Base-by-base conservation (phyloP, 2,888 invertebrate genomes). In the Agrochola lota region DNA sequence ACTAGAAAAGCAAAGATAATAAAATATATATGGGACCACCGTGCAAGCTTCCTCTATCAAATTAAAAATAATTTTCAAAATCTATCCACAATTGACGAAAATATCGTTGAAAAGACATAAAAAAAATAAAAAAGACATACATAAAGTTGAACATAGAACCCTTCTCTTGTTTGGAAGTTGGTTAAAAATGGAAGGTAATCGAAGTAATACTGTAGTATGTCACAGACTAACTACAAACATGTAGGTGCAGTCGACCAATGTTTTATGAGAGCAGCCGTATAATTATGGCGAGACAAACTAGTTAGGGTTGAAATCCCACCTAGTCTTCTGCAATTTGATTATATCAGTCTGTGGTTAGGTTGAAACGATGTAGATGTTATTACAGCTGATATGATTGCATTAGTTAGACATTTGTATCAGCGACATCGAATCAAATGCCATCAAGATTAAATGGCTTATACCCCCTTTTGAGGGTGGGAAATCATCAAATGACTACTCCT, bases 381-480 rank as follows among this genome's bases (percentile, higher is more conserved):
- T 15, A 35, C 49, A 75, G 40, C 20, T n/a, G 30, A n/a, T 23
- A 52, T 4, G n/a, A 68, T 59, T 71, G 57, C 12, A 66, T 59
- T 43, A 26, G 23, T 55, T 11, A 59, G 9, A 71, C 26, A 20
- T 26, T 64, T 66, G 15, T 55, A 71, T 59, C 40, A 59, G 20
- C 1, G 15, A 30, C 3, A 64, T 71, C 1, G 11, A 59, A 63
- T 35, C 35, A 79, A 78, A 66, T 43, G 23, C 35, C 12, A 64
- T 43, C 49, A 59, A 66, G 26, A 71, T 35, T 43, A 20, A 63
- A 71, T 64, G 17, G 30, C 0, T 57, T 66, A 66, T 59, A 66
- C 49, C 57, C 46, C 26, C n/a, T n/a, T n/a, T n/a, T n/a, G n/a
- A n/a, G n/a, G n/a, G n/a, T n/a, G n/a, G n/a, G n/a, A n/a, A n/a